Evolutionary conservation across 1,140 invertebrate species (phyloP), one percentile per base, ranked within the genome.

Genomic region (Sarcophaga peregrina): DNA sequence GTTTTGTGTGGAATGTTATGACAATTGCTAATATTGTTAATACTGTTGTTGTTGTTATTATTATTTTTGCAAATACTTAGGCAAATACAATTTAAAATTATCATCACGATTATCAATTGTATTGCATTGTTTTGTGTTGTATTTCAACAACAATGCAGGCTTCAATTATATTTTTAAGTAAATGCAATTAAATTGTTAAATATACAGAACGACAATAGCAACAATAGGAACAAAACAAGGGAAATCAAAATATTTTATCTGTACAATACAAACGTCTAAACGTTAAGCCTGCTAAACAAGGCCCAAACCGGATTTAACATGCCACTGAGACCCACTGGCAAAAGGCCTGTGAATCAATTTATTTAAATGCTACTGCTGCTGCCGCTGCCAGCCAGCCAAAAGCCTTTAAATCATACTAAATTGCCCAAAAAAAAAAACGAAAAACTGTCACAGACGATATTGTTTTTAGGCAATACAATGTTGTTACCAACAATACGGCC

Each of bases 391-490:
- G 48, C 47, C 47, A 8, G 25, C n/a, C n/a, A 50, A 78, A 78
- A 50, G 47, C 75, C 50, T 47, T 78, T 78, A 78, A 76, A 78
- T 78, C 75, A 78, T 78, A 78, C 75, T 78, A 78, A 78, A 78
- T 78, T 48, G 46, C 75, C 47, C 15, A 78, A 78, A 78, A 37
- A 37, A 37, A 37, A 37, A 37, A 37, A 37, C 4, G 1, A 37
- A 37, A 37, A 37, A 37, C 25, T 78, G 75, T 78, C 75, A 78
- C 20, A 78, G 47, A 78, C 75, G 75, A 17, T 78, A 78, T 78
- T 78, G 75, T 78, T 78, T 74, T 13, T 15, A 47, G 75, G 73
- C 73, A 4, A 75, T 47, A 37, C 25, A 37, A 37, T 37, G 25
- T 37, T 37, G 5, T 58, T 58, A 58, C 52, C 52, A 58, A 37